Base-by-base conservation (phyloP, 2,797 vertebrate genomes). In the Acanthis flammea region DNA sequence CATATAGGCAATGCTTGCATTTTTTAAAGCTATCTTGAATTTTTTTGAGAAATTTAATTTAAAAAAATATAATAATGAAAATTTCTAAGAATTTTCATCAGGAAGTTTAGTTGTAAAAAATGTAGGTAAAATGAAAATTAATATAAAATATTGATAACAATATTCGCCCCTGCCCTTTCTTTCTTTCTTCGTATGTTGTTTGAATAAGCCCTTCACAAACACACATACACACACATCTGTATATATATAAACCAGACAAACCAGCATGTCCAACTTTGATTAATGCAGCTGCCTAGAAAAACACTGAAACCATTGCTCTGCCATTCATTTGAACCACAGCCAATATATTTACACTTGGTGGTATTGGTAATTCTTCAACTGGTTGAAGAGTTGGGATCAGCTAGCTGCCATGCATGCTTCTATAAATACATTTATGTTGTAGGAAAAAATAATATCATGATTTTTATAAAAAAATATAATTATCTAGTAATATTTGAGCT, bases 401-500 rank as follows among this genome's bases (percentile, higher is more conserved):
- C 39, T 66, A 44, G 55, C 41, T 92, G 61, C 41, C 35, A 30
- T 31, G 17, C 22, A 42, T 39, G 18, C 48, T 74, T 60, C 35
- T 81, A 45, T 60, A 81, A 78, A 90, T 75, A 61, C 48, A 58
- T 66, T 31, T 84, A 37, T 57, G 45, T 18, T 50, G 42, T 37
- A 67, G 48, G 39, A 83, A 94, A 94, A 67, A 78, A 37, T 35
- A 35, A 57, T 4, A 25, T 18, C 1, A 23, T n/a, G 7, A 23
- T 57, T 41, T 57, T 48, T 9, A 54, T 57, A 48, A 58, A 58
- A 57, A 79, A 19, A 50, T 67, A 67, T 30, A 10, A 71, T 79
- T 85, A 68, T 81, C 66, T 88, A 50, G 13, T 73, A 86, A 67
- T 89, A 86, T 67, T 84, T 90, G 41, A 88, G 45, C 14, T 72